These are phyloP conservation scores for Microtus pennsylvanicus DNA, from an alignment of 2,113 vertebrate species.

Conservation along the genomic window DNA sequence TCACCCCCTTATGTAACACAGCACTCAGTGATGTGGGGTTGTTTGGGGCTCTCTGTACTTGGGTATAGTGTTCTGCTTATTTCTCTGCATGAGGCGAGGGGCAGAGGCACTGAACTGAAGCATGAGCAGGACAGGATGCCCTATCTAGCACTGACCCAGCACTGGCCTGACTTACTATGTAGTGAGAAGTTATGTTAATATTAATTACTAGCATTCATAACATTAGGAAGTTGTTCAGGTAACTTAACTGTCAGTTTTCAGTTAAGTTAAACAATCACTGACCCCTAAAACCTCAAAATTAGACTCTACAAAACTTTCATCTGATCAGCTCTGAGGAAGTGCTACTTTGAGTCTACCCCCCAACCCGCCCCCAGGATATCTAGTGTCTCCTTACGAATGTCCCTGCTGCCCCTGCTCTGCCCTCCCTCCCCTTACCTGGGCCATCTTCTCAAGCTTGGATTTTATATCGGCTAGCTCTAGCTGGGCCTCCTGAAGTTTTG, in stretches of 20 bases:
- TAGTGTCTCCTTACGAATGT: not conserved
- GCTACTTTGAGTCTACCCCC: too few species aligned
- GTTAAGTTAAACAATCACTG: not conserved
- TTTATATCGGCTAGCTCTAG: conserved; percentile 93
- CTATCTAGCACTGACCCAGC: not conserved
- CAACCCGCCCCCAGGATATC: not conserved
- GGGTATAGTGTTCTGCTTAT: not conserved
- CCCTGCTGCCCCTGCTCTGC: not conserved
- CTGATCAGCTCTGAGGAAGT: not conserved
- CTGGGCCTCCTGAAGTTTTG: conserved; percentile 95
- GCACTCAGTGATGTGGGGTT: not conserved
- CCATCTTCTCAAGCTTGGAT: conserved; percentile 93
- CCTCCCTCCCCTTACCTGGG: conserved; percentile 89
- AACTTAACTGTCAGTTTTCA: not conserved
- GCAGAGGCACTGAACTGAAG: not conserved
- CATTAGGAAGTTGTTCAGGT: not conserved
- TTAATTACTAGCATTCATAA: not conserved
- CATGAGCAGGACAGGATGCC: not conserved
- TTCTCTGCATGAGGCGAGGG: not conserved
- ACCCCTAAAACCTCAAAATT: not conserved
- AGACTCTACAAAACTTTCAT: not conserved
- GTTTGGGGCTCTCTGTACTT: not conserved
- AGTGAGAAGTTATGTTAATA: not conserved
- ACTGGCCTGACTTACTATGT: not conserved
- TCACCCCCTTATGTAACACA: not conserved